Evolutionary conservation across 2,888 invertebrate genomes (phyloP), one percentile per base, ranked within the genome.

Genomic region (Eurytoma adleriae): DNA sequence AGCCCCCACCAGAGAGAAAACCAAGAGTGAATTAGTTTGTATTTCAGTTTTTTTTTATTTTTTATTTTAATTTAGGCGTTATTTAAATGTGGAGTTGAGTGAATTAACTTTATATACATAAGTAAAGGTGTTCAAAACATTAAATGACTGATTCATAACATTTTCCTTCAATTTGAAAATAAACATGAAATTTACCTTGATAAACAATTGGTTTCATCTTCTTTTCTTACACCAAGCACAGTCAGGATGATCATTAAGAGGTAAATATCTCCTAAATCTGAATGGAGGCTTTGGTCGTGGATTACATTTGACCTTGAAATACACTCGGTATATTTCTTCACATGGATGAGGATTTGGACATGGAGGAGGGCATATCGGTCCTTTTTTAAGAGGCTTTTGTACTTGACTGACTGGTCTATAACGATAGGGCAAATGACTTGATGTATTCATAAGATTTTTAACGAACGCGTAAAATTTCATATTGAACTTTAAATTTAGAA

Each of bases 1-100:
- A 96, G 91, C 96, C 97, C 72, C 97, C 97, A 10, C 96, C 96
- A 69, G 97, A 97, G 88, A 96, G 96, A 87, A 96, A 96, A 89
- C 94, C 94, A 5, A 94, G 96, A 90, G 88, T 91, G 91, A 88
- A 89, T 74, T 83, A 81, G 10, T 18, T 66, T 54, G 12, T 61
- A 30, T 48, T 7, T 56, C 62, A 13, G 1, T 40, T 24, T 7
- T 18, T 3, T 72, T 16, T 7, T 52, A 52, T 52, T 62, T 78
- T 54, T 12, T 59, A 30, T 52, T 57, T 52, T 67, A 24, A 50
- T 61, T 18, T 71, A 68, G 61, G 27, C 50, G 52, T 24, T 64
- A 27, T 79, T 70, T 80, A 54, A 24, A 52, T 30, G 27, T 50
- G 54, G 61, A 72, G 50, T 69, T 70, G 20, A 54, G 24, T 73